A percentile compares a stretch with the other conserved stretches of the same genome.
Evolutionary conservation across 2,888 invertebrate genomes (phyloP).

Genomic region (Lithophane socia): DNA sequence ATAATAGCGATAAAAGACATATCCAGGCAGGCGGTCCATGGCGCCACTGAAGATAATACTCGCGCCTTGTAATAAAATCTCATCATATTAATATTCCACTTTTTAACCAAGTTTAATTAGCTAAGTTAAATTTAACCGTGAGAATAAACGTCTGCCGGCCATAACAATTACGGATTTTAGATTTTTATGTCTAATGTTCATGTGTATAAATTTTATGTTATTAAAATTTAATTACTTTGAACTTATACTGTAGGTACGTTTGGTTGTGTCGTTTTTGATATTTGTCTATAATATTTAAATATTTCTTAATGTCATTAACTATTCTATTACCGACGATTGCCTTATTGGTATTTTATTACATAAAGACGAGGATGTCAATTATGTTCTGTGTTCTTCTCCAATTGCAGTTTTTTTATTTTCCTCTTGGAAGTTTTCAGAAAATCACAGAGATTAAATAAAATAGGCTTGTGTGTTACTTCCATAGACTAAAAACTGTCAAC

Average conservation of each 20-base stretch:
- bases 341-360: background rate
- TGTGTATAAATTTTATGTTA: conserved; percentile 55
- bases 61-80: conserved; percentile 65
- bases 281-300: background rate
- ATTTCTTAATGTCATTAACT: conserved; percentile 1
- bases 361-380: background rate
- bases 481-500: background rate
- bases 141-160: conserved; percentile 73
- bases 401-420: background rate
- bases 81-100: conserved; percentile 75
- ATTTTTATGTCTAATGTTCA: conserved; percentile 58
- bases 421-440: background rate
- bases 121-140: conserved; percentile 75
- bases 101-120: conserved; percentile 76
- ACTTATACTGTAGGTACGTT: conserved; percentile 21
- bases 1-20: conserved; percentile 18
- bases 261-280: conserved; percentile 12
- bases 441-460: background rate
- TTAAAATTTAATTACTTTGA: conserved; percentile 60
- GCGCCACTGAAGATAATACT: conserved; percentile 47
- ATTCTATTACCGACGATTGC: background rate
- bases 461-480: background rate
- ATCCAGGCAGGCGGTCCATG: conserved; percentile 48
- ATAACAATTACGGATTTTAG: conserved; percentile 78
- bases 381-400: background rate